Evolutionary conservation across 2,113 vertebrate species (phyloP).

Genomic region (Ascaphus truei): DNA sequence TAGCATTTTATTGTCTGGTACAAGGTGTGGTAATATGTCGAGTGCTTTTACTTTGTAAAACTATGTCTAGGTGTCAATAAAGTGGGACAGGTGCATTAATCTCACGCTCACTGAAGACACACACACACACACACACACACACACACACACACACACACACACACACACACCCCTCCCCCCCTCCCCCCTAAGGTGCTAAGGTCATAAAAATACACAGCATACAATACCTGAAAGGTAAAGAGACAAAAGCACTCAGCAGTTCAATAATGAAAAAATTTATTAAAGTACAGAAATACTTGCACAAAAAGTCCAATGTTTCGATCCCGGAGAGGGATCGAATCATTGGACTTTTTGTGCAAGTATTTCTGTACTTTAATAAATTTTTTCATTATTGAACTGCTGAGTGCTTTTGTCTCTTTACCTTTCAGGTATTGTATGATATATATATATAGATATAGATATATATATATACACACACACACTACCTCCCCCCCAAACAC

Average conservation of each 20-base stretch:
- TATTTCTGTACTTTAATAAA: no score
- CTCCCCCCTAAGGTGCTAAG: no score
- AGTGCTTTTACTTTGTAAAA: background rate
- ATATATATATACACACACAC: background rate
- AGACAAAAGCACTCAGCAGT: no score
- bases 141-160: background rate
- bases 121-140: background rate
- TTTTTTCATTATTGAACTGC: no score
- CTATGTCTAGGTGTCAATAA: background rate
- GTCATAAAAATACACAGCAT: no score
- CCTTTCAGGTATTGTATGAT: background rate
- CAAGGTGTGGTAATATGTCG: background rate
- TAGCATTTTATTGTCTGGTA: constrained; percentile 15
- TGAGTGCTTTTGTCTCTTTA: no score
- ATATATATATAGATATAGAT: background rate
- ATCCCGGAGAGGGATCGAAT: no score
- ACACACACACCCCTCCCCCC: background rate
- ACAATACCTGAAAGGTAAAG: no score
- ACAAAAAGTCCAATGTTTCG: no score
- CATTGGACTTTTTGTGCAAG: no score
- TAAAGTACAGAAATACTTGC: no score
- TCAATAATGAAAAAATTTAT: no score
- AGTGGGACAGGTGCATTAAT: background rate
- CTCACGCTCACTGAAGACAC: background rate
- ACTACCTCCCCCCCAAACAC: background rate